phyloP scores from a whole-genome alignment of 2,888 invertebrate genomes.

The Ennomos quercinarius region DNA sequence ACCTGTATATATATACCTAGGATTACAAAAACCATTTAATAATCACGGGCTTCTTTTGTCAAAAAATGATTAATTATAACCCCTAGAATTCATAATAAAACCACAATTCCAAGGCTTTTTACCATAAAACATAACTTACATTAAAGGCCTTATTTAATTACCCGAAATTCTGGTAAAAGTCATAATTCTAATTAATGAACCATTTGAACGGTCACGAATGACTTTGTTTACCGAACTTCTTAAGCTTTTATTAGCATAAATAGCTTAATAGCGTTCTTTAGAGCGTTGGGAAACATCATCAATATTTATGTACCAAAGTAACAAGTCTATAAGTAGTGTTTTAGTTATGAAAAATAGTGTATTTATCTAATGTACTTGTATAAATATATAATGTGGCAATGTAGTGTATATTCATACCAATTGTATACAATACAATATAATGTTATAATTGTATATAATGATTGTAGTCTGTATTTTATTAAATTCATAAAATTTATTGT shows the following conservation, averaged over 20 bases:
- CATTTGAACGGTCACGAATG: slow-evolving; percentile 25
- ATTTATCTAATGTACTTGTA: too few relatives aligned
- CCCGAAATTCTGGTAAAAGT: slow-evolving; percentile 20
- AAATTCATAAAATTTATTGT: too few relatives aligned
- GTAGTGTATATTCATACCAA: too few relatives aligned
- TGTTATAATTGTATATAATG: too few relatives aligned
- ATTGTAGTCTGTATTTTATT: too few relatives aligned
- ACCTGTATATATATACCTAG: too few relatives aligned
- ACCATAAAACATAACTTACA: slow-evolving; percentile 18
- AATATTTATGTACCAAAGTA: slow-evolving; percentile 1
- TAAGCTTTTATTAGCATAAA: slow-evolving; percentile 21
- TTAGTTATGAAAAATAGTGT: background rate
- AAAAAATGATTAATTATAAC: slow-evolving; percentile 11
- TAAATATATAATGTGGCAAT: too few relatives aligned
- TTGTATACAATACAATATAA: too few relatives aligned
- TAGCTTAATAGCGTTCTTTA: slow-evolving; percentile 7
- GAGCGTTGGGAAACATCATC: slow-evolving; percentile 4
- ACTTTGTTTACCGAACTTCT: slow-evolving; percentile 22
- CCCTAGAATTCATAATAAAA: slow-evolving; percentile 7
- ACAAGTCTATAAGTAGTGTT: background rate
- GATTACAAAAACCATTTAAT: too few relatives aligned
- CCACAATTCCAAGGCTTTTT: slow-evolving; percentile 10
- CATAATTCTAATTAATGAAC: slow-evolving; percentile 31
- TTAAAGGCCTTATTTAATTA: slow-evolving; percentile 15
- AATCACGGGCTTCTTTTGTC: too few relatives aligned